Percentiles rank a stretch among this genome's conserved stretches.
Evolutionary conservation across 2,113 vertebrate species (phyloP).

Genomic region (Otocyon megalotis): DNA sequence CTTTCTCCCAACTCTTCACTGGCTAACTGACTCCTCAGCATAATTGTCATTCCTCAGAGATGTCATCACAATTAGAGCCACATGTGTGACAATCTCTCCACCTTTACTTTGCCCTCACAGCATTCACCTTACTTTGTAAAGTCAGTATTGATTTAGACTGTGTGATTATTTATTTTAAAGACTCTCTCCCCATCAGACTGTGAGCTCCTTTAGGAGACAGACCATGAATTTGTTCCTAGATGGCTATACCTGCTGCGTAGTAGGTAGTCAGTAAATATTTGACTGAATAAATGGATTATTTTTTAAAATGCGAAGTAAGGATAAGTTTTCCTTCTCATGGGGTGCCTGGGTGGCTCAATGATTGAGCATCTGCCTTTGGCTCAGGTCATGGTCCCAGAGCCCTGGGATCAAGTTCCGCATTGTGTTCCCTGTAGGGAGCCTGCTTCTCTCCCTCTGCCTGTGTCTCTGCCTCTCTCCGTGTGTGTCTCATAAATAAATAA

Average conservation of each 20-base stretch:
- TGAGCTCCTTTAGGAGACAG: background rate
- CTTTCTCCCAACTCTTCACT: background rate
- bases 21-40: background rate
- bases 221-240: background rate
- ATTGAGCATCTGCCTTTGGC: too few species aligned
- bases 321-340: conserved; percentile 6
- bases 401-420: too few species aligned
- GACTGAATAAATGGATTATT: background rate
- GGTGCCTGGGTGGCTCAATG: too few species aligned
- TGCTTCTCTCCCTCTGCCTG: too few species aligned
- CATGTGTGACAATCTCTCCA: background rate
- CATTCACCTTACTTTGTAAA: background rate
- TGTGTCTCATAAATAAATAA: too few species aligned
- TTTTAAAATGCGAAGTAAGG: background rate
- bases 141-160: background rate
- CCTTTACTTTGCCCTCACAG: background rate
- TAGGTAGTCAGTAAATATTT: background rate
- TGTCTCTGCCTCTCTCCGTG: too few species aligned
- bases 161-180: background rate
- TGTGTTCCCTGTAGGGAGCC: too few species aligned
- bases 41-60: background rate
- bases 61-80: background rate
- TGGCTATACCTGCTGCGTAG: background rate
- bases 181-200: background rate
- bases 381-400: too few species aligned